phyloP scores from a whole-genome alignment of 1,140 invertebrate species.

The Brachystomella parvula region DNA sequence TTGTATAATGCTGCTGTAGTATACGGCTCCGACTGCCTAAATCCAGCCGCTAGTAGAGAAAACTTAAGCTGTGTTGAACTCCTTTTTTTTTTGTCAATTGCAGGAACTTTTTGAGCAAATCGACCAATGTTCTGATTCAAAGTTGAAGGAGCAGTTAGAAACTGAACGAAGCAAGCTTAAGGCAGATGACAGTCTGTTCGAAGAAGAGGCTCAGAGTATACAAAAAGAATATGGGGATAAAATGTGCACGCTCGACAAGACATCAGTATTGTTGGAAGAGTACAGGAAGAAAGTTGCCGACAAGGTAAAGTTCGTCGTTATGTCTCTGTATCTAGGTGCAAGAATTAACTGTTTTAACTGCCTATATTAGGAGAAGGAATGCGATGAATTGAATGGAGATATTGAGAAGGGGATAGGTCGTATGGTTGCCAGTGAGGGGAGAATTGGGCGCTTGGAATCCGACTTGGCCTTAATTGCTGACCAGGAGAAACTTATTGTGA shows the following conservation, averaged over 20 bases:
- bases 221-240: slow-evolving; percentile 14
- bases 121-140: slow-evolving; percentile 17
- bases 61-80: too few species aligned
- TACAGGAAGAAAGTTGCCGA: slow-evolving; percentile 1
- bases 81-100: too few species aligned
- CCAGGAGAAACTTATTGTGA: slow-evolving; percentile 35
- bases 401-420: slow-evolving; percentile 26
- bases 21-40: too few species aligned
- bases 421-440: slow-evolving; percentile 28
- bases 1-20: too few species aligned
- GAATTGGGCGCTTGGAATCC: slow-evolving; percentile 28
- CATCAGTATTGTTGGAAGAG: slow-evolving; percentile 11
- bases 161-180: slow-evolving; percentile 17
- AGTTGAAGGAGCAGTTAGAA: slow-evolving; percentile 14
- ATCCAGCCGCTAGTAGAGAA: too few species aligned
- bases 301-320: not conserved
- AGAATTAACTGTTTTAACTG: not conserved
- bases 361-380: slow-evolving; percentile 19
- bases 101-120: slow-evolving; percentile 27
- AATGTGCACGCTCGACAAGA: not conserved
- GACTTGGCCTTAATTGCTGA: slow-evolving; percentile 32
- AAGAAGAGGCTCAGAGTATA: slow-evolving; percentile 7
- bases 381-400: slow-evolving; percentile 20
- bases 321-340: not conserved
- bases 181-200: slow-evolving; percentile 12